Evolutionary conservation across 35 echinoderm and acorn worm species (phyloP).

Genomic region (Chiridota heheva): DNA sequence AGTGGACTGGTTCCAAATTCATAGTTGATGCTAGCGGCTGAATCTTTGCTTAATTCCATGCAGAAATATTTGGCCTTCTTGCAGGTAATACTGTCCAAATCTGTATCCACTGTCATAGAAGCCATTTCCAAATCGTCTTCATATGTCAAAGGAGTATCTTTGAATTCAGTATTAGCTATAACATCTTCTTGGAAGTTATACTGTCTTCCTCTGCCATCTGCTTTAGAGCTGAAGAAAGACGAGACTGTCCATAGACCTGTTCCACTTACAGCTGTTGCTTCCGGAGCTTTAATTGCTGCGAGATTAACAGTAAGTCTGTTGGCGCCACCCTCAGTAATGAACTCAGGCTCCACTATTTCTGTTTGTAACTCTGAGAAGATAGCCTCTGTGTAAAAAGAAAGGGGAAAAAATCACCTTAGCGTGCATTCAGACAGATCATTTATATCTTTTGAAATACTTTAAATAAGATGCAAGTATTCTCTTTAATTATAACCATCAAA

Average conservation of each 20-base stretch:
- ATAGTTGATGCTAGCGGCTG: constrained; percentile 24
- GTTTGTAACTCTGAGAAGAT: constrained; percentile 63
- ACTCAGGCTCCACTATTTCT: constrained; percentile 41
- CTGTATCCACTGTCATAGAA: constrained; percentile 12
- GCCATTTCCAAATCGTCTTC: constrained; percentile 12
- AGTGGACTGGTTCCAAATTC: constrained; percentile 56
- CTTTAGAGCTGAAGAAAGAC: constrained; percentile 21
- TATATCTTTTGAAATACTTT: too few species aligned
- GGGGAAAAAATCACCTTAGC: background rate
- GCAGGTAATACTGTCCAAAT: constrained; percentile 59
- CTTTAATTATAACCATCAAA: too few species aligned
- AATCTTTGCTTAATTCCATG: constrained; percentile 69
- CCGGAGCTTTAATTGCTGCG: constrained; percentile 5
- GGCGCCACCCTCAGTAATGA: constrained; percentile 40
- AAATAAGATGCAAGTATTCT: too few species aligned
- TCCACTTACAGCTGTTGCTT: constrained; percentile 45
- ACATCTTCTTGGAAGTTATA: constrained; percentile 21
- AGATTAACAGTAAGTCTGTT: constrained; percentile 34
- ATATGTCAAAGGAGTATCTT: constrained; percentile 22
- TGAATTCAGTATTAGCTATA: constrained; percentile 1
- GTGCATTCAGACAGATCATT: too few species aligned
- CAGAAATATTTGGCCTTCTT: constrained; percentile 59
- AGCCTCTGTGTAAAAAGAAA: constrained; percentile 51
- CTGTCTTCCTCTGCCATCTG: constrained; percentile 12
- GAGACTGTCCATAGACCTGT: constrained; percentile 38